phyloP scores from a whole-genome alignment of 37 sponge, comb jelly and placozoan genomes.

The Petrosia ficiformis region DNA sequence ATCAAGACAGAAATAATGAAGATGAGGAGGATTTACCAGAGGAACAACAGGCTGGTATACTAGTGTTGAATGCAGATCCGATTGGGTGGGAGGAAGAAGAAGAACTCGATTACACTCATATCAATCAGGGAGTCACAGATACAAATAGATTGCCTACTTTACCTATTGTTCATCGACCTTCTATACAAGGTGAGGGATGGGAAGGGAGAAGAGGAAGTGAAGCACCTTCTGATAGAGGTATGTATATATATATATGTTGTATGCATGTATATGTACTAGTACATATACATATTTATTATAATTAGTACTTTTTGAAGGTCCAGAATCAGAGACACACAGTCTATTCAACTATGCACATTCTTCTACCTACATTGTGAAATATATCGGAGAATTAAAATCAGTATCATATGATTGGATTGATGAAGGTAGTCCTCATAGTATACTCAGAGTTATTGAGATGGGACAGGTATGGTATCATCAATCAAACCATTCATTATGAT shows the following conservation, averaged over 20 bases:
- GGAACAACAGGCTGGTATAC: constrained; percentile 52
- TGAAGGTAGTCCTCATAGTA: constrained; percentile 22
- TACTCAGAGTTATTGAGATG: constrained; percentile 54
- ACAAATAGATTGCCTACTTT: neutral
- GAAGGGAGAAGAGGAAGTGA: neutral
- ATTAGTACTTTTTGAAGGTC: neutral
- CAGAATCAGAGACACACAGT: neutral
- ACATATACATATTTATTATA: neutral
- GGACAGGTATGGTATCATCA: constrained; percentile 70
- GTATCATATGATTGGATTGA: constrained; percentile 1
- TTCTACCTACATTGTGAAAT: constrained; percentile 25
- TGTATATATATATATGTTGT: too few species aligned
- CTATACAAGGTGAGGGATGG: neutral
- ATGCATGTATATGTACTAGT: neutral
- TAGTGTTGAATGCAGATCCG: constrained; percentile 57
- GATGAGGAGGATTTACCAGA: constrained; percentile 3
- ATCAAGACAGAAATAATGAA: too few species aligned
- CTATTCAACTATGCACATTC: constrained; percentile 64
- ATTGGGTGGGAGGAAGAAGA: constrained; percentile 62
- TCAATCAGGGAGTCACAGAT: constrained; percentile 13
- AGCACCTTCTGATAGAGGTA: too few species aligned
- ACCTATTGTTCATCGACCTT: neutral
- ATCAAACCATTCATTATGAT: too few species aligned
- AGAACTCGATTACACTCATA: constrained; percentile 61
- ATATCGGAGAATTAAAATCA: constrained; percentile 30